Percentiles rank a stretch among this genome's conserved stretches.
Conservation (phyloP, 1,140 invertebrate species). For the Schlechtendalia chinensis region DNA sequence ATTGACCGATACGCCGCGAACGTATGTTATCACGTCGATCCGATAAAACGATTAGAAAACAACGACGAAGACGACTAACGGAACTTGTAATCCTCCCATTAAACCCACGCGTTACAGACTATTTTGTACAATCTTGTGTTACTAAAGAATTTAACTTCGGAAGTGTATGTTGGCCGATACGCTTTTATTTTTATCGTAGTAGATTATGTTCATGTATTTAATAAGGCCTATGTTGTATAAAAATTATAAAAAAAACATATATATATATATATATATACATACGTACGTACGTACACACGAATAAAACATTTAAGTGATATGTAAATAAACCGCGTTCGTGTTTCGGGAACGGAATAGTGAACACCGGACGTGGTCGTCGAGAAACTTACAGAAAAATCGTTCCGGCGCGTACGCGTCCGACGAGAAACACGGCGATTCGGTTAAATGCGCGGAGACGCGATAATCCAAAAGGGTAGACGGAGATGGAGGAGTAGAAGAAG, state of each 20-base stretch:
- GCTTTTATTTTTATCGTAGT: conserved; percentile 1
- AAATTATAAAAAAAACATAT: neutral
- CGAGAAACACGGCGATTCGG: too few species aligned
- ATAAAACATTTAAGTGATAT: conserved; percentile 37
- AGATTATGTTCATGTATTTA: neutral
- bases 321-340: conserved; percentile 28
- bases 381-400: too few species aligned
- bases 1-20: too few species aligned
- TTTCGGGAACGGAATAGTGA: too few species aligned
- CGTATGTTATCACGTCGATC: too few species aligned
- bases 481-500: too few species aligned
- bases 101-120: neutral
- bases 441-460: neutral
- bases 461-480: neutral
- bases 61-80: too few species aligned
- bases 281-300: conserved; percentile 3
- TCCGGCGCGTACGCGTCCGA: too few species aligned
- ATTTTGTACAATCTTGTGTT: conserved; percentile 26
- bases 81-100: neutral
- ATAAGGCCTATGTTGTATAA: conserved; percentile 31
- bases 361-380: too few species aligned
- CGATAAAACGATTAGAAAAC: too few species aligned
- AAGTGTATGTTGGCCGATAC: conserved; percentile 7
- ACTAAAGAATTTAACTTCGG: conserved; percentile 22
- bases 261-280: conserved; percentile 4